These are phyloP conservation scores for Meloidogyne exigua DNA, from an alignment of 1,140 invertebrate genomes.

Conservation along the genomic window DNA sequence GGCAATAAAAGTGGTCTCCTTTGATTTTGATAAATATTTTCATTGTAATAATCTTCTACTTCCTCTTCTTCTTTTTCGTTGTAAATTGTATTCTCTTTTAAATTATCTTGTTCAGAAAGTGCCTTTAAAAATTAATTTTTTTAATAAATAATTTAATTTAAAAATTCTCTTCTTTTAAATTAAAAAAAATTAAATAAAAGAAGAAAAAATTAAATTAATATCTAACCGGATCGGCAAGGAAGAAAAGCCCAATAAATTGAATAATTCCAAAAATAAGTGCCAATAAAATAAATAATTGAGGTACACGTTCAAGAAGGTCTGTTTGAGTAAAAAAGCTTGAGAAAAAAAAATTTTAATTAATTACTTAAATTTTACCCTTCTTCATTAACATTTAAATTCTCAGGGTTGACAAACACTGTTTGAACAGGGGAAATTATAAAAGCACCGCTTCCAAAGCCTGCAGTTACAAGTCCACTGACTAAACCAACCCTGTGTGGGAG, in stretches of 20 bases:
- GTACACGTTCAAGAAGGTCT: constrained; percentile 49
- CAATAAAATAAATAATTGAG: constrained; percentile 48
- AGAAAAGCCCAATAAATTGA: constrained; percentile 47
- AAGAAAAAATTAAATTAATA: background rate
- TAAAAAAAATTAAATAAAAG: background rate
- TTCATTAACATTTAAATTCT: constrained; percentile 40
- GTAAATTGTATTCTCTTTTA: background rate
- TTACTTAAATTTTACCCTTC: constrained; percentile 28
- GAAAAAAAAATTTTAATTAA: constrained; percentile 23
- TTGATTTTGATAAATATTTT: background rate
- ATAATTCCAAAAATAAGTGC: constrained; percentile 40
- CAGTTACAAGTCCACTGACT: constrained; percentile 44
- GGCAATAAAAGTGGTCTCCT: background rate
- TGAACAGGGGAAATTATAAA: constrained; percentile 50
- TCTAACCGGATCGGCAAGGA: constrained; percentile 40
- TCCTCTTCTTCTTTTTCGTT: background rate
- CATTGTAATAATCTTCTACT: background rate
- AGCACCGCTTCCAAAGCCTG: constrained; percentile 47
- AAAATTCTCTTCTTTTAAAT: too few relatives aligned
- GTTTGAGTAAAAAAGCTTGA: constrained; percentile 48
- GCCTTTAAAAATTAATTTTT: too few relatives aligned
- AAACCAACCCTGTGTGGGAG: constrained; percentile 40
- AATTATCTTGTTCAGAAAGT: too few relatives aligned
- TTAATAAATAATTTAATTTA: too few relatives aligned
- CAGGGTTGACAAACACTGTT: constrained; percentile 47